Evolutionary conservation across 2,888 invertebrate genomes (phyloP).

Genomic region (Oscheius sp.): DNA sequence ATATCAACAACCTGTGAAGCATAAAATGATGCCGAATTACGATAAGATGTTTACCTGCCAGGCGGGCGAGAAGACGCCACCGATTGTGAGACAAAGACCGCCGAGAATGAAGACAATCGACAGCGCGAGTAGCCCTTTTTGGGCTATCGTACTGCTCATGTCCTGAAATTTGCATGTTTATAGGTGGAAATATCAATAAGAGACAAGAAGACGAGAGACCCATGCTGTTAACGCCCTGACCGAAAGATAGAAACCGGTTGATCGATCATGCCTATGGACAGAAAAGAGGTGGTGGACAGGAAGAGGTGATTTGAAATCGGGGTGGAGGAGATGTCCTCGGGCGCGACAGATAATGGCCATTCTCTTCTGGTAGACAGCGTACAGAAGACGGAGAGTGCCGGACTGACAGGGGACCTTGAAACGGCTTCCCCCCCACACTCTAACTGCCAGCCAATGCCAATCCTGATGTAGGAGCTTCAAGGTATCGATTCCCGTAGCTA

Average conservation of each 20-base stretch:
- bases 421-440: constrained; percentile 30
- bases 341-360: constrained; percentile 37
- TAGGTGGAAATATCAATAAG: not conserved
- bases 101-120: constrained; percentile 68
- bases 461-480: constrained; percentile 10
- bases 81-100: constrained; percentile 66
- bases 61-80: constrained; percentile 65
- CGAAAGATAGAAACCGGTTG: constrained; percentile 23
- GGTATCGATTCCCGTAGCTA: constrained; percentile 7
- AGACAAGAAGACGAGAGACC: constrained; percentile 10
- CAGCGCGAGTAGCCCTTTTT: constrained; percentile 66
- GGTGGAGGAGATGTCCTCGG: constrained; percentile 38
- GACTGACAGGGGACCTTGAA: constrained; percentile 25
- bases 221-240: constrained; percentile 4
- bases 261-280: constrained; percentile 4
- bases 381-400: constrained; percentile 18
- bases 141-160: constrained; percentile 45
- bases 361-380: constrained; percentile 30
- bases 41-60: constrained; percentile 57
- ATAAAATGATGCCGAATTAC: not conserved
- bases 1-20: constrained; percentile 65
- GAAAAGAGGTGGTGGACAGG: constrained; percentile 6
- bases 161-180: constrained; percentile 8
- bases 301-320: constrained; percentile 32
- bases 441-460: constrained; percentile 28